phyloP scores from a whole-genome alignment of 2,888 invertebrate species.

The Gari tellinella region DNA sequence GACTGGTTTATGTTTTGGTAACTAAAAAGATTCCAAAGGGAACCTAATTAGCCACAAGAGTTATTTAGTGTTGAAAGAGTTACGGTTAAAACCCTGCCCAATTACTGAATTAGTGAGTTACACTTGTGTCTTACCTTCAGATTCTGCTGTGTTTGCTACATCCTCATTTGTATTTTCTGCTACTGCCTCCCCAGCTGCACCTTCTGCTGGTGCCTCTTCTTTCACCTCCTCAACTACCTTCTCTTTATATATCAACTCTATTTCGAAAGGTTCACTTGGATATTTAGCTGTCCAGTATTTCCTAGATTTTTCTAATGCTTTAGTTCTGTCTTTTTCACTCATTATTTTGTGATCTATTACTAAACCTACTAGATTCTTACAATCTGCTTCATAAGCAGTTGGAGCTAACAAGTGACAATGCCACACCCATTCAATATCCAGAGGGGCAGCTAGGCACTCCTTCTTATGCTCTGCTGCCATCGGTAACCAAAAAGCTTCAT shows the following conservation, averaged over 20 bases:
- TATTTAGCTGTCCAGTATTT: slow-evolving; percentile 78
- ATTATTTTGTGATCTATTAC: slow-evolving; percentile 84
- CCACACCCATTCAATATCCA: slow-evolving; percentile 86
- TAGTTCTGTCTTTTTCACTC: slow-evolving; percentile 74
- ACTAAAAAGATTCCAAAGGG: no score
- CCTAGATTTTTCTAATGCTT: slow-evolving; percentile 73
- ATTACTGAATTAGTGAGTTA: no score
- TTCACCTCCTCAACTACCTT: slow-evolving; percentile 19
- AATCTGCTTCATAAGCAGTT: slow-evolving; percentile 78
- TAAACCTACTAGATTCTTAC: slow-evolving; percentile 72
- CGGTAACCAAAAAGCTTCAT: slow-evolving; percentile 85
- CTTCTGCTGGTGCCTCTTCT: slow-evolving; percentile 9
- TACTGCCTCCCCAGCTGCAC: slow-evolving; percentile 1
- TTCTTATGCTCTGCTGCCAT: slow-evolving; percentile 81
- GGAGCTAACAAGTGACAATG: slow-evolving; percentile 84
- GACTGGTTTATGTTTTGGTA: no score
- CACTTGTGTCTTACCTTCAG: no score
- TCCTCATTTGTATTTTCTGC: no score
- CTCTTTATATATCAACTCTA: slow-evolving; percentile 62
- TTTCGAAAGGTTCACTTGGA: slow-evolving; percentile 78
- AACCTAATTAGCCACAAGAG: no score
- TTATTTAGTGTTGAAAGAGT: no score
- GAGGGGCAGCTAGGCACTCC: slow-evolving; percentile 84
- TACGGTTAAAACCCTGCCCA: no score
- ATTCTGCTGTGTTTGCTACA: no score